Conservation (phyloP, 2,888 invertebrate genomes). For the Petrophora chlorosata region DNA sequence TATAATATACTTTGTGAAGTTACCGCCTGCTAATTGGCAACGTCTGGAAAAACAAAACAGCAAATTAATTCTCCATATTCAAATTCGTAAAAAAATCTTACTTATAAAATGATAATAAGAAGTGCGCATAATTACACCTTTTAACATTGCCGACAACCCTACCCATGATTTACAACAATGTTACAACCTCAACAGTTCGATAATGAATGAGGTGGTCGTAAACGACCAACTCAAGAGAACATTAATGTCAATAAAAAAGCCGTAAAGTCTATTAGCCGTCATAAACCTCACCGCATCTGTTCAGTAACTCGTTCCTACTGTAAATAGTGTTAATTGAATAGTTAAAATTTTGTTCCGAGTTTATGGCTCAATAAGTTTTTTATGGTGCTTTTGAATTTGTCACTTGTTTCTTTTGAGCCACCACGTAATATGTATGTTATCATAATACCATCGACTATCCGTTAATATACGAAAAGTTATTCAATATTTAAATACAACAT, state of each 20-base stretch:
- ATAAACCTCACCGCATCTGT: slow-evolving; percentile 81
- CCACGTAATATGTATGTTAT: too few relatives aligned
- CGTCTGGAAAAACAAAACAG: too few relatives aligned
- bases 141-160: slow-evolving; percentile 25
- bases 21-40: too few relatives aligned
- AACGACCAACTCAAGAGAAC: slow-evolving; percentile 78
- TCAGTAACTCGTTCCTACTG: slow-evolving; percentile 75
- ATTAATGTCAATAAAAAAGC: slow-evolving; percentile 83
- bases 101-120: not conserved
- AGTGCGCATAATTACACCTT: not conserved
- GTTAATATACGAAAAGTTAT: too few relatives aligned
- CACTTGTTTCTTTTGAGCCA: too few relatives aligned
- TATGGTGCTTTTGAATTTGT: slow-evolving; percentile 2
- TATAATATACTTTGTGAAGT: too few relatives aligned
- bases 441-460: too few relatives aligned
- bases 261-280: slow-evolving; percentile 81
- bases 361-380: slow-evolving; percentile 30
- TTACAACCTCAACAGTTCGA: slow-evolving; percentile 78
- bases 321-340: slow-evolving; percentile 72
- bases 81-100: too few relatives aligned
- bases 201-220: slow-evolving; percentile 81
- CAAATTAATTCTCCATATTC: too few relatives aligned
- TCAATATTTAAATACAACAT: too few relatives aligned
- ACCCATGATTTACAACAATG: slow-evolving; percentile 77
- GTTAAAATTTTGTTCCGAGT: slow-evolving; percentile 51